These are phyloP conservation scores for Micrasema minimum DNA, from an alignment of 1,140 invertebrate species.

Conservation along the genomic window DNA sequence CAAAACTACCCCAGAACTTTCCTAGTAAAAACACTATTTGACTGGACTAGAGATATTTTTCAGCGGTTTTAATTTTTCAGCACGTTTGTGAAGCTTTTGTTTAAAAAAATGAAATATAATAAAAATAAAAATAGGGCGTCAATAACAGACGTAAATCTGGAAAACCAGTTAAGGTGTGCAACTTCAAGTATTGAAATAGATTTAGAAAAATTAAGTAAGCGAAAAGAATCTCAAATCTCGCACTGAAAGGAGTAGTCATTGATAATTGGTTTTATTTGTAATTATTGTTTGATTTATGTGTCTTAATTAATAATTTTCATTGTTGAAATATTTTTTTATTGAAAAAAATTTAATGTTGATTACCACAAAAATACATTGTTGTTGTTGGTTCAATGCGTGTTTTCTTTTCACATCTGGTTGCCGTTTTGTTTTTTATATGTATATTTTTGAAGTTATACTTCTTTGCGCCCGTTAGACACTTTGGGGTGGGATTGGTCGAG, in stretches of 20 bases:
- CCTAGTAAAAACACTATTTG: no score
- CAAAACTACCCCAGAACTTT: no score
- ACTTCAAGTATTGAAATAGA: slow-evolving; percentile 1
- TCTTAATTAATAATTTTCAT: neutral
- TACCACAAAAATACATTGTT: neutral
- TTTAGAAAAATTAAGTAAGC: no score
- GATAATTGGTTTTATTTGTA: neutral
- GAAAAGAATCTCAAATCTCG: neutral
- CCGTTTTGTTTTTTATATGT: neutral
- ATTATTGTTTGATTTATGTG: slow-evolving; percentile 7
- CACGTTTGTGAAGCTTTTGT: no score
- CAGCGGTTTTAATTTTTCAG: no score
- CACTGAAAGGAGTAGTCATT: neutral
- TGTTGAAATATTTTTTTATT: no score
- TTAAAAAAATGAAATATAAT: neutral
- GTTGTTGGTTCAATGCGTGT: neutral
- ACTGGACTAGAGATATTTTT: no score
- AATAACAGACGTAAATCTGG: no score
- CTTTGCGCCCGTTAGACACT: no score
- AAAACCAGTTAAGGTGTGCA: neutral
- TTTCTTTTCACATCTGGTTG: slow-evolving; percentile 2
- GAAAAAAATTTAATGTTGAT: no score
- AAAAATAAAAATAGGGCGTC: slow-evolving; percentile 6
- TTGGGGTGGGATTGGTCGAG: no score
- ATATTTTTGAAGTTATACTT: no score